These are phyloP conservation scores for Eupelmus urozonus DNA, from an alignment of 2,888 invertebrate species.

Conservation along the genomic window DNA sequence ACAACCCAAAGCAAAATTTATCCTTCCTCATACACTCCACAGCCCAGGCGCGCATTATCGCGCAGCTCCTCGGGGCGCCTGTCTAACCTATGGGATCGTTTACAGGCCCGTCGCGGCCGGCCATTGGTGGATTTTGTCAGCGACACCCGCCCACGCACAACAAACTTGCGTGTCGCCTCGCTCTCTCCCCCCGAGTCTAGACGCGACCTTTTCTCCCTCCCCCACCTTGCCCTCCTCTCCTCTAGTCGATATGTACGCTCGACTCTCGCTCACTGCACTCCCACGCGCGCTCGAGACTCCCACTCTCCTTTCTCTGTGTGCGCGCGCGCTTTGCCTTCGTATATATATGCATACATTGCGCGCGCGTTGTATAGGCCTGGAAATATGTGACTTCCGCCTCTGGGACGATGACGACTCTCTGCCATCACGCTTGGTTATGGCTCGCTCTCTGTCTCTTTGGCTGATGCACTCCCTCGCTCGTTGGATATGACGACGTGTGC, in stretches of 20 bases:
- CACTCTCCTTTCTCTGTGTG: slow-evolving; percentile 26
- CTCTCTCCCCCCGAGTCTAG: slow-evolving; percentile 15
- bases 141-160: slow-evolving; percentile 75
- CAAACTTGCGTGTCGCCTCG: slow-evolving; percentile 19
- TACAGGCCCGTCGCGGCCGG: slow-evolving; percentile 69
- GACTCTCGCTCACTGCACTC: background rate
- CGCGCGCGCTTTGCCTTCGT: slow-evolving; percentile 42
- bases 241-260: slow-evolving; percentile 5
- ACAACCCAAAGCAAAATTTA: background rate
- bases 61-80: too few species aligned
- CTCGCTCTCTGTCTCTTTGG: too few species aligned
- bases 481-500: too few species aligned
- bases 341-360: too few species aligned
- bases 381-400: slow-evolving; percentile 55
- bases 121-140: slow-evolving; percentile 77
- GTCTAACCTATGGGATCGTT: slow-evolving; percentile 77
- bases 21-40: background rate
- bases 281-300: background rate
- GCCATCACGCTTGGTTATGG: background rate
- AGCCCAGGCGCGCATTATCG: too few species aligned
- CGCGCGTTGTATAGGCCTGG: slow-evolving; percentile 50
- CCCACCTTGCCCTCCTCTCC: slow-evolving; percentile 7
- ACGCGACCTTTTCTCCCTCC: slow-evolving; percentile 54
- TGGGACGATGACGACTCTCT: slow-evolving; percentile 20
- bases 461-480: too few species aligned